Conservation (phyloP, 1,140 invertebrate genomes). For the Zaprionus inermis region DNA sequence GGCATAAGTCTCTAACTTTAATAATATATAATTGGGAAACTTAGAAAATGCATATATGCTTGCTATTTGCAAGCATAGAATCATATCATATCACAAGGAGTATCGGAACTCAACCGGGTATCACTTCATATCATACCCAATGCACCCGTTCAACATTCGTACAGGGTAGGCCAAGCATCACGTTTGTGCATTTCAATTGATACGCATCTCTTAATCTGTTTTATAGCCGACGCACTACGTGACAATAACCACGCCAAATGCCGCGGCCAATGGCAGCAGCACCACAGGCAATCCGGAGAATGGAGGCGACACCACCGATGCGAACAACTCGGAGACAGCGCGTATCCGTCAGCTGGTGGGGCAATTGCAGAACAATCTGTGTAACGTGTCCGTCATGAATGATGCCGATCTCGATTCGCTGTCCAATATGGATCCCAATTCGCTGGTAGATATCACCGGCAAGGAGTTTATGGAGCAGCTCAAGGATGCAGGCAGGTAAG, state of each 20-base stretch:
- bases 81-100: neutral
- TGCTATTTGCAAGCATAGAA: neutral
- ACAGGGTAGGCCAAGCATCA: slow-evolving; percentile 2
- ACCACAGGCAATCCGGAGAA: slow-evolving; percentile 85
- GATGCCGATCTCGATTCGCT: slow-evolving; percentile 91
- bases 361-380: slow-evolving; percentile 90
- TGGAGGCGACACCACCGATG: slow-evolving; percentile 88
- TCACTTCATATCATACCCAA: neutral
- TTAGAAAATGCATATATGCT: too few relatives aligned
- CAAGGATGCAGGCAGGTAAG: slow-evolving; percentile 92
- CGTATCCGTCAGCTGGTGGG: slow-evolving; percentile 88
- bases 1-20: too few relatives aligned
- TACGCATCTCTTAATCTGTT: slow-evolving; percentile 22
- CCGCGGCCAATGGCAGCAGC: slow-evolving; percentile 45
- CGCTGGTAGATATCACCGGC: slow-evolving; percentile 91
- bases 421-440: slow-evolving; percentile 94
- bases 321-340: slow-evolving; percentile 86
- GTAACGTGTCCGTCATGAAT: slow-evolving; percentile 92
- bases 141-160: neutral
- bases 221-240: slow-evolving; percentile 83
- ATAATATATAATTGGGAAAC: too few relatives aligned
- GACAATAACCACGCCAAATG: slow-evolving; percentile 79
- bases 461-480: slow-evolving; percentile 92
- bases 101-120: neutral
- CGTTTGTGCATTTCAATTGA: slow-evolving; percentile 30